A percentile compares a stretch with the other conserved stretches of the same genome.
Evolutionary conservation across 2,113 vertebrate species (phyloP).

Genomic region (Crotalus tigris): DNA sequence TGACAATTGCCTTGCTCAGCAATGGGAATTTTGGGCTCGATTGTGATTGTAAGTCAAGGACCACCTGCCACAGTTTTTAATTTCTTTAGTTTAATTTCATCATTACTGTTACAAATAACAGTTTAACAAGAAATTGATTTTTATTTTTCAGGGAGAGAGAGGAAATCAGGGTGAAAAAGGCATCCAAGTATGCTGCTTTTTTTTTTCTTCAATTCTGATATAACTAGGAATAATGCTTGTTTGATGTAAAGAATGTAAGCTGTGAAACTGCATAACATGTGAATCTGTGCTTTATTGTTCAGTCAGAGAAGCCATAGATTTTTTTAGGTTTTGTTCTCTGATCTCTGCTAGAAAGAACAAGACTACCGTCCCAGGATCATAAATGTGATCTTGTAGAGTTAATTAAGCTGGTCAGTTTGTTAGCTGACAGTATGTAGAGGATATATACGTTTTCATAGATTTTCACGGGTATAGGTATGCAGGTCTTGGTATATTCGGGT

Average conservation of each 20-base stretch:
- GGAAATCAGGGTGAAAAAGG: conserved; percentile 76
- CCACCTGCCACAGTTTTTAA: background rate
- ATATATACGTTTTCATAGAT: background rate
- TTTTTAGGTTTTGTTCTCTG: background rate
- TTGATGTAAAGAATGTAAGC: background rate
- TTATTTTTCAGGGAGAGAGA: conserved; percentile 74
- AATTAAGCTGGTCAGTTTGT: background rate
- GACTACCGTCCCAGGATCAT: background rate
- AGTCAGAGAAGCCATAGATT: background rate
- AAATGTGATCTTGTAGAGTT: background rate
- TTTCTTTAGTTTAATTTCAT: conserved; percentile 5
- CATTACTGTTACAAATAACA: conserved; percentile 22
- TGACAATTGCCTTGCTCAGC: background rate
- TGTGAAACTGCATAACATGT: background rate
- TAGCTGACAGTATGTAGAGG: background rate
- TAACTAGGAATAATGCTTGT: background rate
- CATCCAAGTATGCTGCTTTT: conserved; percentile 67
- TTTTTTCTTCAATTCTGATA: conserved; percentile 12
- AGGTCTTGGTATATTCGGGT: no score
- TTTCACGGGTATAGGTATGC: no score
- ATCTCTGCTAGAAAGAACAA: background rate
- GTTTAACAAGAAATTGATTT: conserved; percentile 11
- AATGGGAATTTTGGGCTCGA: background rate
- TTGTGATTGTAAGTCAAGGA: background rate
- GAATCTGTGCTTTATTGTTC: background rate